These are phyloP conservation scores for Schrankia costaestrigalis DNA, from an alignment of 2,888 invertebrate species.

Conservation along the genomic window DNA sequence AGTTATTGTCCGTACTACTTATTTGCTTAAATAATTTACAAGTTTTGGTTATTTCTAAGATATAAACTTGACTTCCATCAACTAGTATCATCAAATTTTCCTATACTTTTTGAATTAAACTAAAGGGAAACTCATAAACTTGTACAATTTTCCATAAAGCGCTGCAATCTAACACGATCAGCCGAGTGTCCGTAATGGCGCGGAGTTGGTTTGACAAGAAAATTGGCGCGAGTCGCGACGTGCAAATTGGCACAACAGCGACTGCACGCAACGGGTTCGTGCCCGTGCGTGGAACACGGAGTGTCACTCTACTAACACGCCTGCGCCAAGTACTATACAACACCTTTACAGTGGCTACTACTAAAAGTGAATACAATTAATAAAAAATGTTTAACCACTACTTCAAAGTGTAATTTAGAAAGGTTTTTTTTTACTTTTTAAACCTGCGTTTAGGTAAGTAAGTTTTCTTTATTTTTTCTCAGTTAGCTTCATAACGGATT, in stretches of 20 bases:
- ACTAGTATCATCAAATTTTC: background rate
- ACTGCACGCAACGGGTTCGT: slow-evolving; percentile 31
- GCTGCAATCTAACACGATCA: slow-evolving; percentile 21
- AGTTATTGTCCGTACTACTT: no score
- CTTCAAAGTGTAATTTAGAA: background rate
- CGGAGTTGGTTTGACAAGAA: slow-evolving; percentile 63
- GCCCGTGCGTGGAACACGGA: slow-evolving; percentile 40
- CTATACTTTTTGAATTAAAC: background rate
- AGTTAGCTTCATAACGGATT: no score
- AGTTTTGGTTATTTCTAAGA: no score
- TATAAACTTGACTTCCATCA: no score
- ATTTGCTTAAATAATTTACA: no score
- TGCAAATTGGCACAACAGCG: slow-evolving; percentile 64
- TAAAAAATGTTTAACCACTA: background rate
- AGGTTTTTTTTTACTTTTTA: background rate
- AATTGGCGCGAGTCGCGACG: slow-evolving; percentile 67
- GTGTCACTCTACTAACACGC: slow-evolving; percentile 29
- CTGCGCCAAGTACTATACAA: slow-evolving; percentile 6
- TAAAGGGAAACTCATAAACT: background rate
- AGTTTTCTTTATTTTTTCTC: no score
- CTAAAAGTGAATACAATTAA: background rate
- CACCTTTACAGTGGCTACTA: slow-evolving; percentile 7
- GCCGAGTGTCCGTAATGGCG: slow-evolving; percentile 34
- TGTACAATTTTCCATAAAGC: slow-evolving; percentile 19
- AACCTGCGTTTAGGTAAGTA: no score